phyloP scores from a whole-genome alignment of 2,888 invertebrate species.

The Tipula lateralis region DNA sequence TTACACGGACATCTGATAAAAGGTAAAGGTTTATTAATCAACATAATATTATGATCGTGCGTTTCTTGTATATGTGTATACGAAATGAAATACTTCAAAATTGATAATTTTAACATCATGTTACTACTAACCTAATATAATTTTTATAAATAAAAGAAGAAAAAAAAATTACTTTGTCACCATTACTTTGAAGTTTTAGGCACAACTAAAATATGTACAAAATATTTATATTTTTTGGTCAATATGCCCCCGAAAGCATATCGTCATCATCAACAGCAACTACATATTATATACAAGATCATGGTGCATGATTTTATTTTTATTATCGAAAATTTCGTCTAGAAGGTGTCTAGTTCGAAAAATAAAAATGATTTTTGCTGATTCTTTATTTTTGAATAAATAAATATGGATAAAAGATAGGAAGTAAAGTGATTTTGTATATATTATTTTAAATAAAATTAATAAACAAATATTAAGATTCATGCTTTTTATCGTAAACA shows the following conservation, averaged over 20 bases:
- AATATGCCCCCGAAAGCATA: slow-evolving; percentile 27
- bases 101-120: slow-evolving; percentile 7
- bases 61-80: background rate
- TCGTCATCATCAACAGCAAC: slow-evolving; percentile 30
- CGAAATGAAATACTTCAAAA: background rate
- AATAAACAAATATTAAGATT: no score
- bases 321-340: slow-evolving; percentile 27
- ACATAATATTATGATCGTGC: slow-evolving; percentile 19
- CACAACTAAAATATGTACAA: slow-evolving; percentile 25
- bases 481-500: background rate
- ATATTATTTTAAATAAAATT: background rate
- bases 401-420: background rate
- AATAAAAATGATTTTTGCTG: slow-evolving; percentile 9
- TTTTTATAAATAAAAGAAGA: slow-evolving; percentile 12
- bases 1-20: background rate
- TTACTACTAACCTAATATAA: slow-evolving; percentile 1
- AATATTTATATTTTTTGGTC: slow-evolving; percentile 29
- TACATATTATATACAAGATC: slow-evolving; percentile 25
- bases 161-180: slow-evolving; percentile 29
- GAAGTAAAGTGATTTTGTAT: slow-evolving; percentile 25
- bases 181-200: slow-evolving; percentile 28
- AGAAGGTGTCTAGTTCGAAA: slow-evolving; percentile 29
- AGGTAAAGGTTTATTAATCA: background rate
- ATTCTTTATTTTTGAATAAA: slow-evolving; percentile 28
- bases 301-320: slow-evolving; percentile 30